phyloP scores from a whole-genome alignment of 2,888 invertebrate species.

The Leptarthrus brevirostris region DNA sequence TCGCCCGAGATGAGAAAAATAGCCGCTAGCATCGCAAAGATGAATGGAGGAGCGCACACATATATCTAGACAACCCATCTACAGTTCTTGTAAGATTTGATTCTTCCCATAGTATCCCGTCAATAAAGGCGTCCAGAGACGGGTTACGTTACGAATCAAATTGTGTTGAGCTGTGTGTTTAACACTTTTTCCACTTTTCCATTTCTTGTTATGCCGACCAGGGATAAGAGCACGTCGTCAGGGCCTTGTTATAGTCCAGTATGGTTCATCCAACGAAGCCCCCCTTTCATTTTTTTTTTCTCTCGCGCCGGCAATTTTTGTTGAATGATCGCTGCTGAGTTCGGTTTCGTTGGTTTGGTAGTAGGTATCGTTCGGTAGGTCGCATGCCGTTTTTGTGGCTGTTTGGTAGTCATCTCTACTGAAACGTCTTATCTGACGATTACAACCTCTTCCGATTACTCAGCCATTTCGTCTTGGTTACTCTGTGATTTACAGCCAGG shows the following conservation, averaged over 20 bases:
- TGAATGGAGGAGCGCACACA: conserved; percentile 7
- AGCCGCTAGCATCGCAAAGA: conserved; percentile 26
- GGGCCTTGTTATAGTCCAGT: conserved; percentile 14
- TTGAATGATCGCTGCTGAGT: conserved; percentile 12
- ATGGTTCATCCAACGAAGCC: neutral
- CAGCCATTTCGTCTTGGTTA: conserved; percentile 1
- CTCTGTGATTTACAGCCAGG: conserved; percentile 37
- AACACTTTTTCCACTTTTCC: conserved; percentile 32
- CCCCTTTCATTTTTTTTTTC: neutral
- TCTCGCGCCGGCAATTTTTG: conserved; percentile 12
- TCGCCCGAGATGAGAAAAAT: conserved; percentile 31
- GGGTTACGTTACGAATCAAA: conserved; percentile 17
- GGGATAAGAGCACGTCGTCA: neutral
- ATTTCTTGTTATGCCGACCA: conserved; percentile 15
- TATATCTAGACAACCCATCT: neutral
- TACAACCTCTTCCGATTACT: conserved; percentile 34
- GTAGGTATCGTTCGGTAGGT: no score
- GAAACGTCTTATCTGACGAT: conserved; percentile 26
- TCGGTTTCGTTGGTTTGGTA: neutral
- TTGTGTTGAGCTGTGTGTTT: conserved; percentile 17
- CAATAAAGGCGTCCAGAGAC: conserved; percentile 1
- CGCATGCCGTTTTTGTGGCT: conserved; percentile 31
- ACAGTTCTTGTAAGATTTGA: neutral
- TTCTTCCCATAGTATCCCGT: conserved; percentile 1
- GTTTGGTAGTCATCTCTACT: conserved; percentile 19